Percentiles rank a stretch among this genome's conserved stretches.
These are phyloP conservation scores for Vireo altiloquus DNA, from an alignment of 2,113 vertebrate species.

Conservation along the genomic window DNA sequence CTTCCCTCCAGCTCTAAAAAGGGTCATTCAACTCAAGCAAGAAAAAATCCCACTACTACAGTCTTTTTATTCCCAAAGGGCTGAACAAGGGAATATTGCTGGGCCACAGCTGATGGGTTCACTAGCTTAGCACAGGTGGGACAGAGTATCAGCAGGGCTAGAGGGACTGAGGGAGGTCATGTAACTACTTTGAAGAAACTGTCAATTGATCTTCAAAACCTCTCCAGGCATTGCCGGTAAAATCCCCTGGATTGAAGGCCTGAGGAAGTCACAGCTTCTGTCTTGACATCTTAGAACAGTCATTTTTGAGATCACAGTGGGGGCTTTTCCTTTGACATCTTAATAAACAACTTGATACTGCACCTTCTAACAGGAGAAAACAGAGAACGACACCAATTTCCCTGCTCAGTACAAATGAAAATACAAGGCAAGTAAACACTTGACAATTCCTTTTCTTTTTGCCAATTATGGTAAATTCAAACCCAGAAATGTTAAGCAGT, in stretches of 20 bases:
- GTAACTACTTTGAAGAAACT: background rate
- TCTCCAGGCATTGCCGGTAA: background rate
- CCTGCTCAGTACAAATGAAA: background rate
- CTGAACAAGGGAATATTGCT: background rate
- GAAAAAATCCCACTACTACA: background rate
- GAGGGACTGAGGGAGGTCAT: accelerated
- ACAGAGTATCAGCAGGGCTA: background rate
- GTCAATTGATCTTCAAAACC: background rate
- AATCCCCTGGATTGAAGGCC: background rate
- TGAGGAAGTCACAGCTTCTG: background rate
- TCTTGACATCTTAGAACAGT: accelerated
- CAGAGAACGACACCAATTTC: background rate
- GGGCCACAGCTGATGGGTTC: background rate
- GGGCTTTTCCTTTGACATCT: background rate
- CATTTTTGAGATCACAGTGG: background rate
- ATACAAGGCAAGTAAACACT: background rate
- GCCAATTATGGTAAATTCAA: background rate
- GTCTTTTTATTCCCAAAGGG: background rate
- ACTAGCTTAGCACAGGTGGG: background rate
- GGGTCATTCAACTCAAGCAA: background rate
- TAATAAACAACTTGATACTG: background rate
- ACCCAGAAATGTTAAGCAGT: background rate
- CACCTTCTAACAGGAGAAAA: background rate
- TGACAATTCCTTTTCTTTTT: background rate
- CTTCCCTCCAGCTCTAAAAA: background rate